Evolutionary conservation across 2,888 invertebrate genomes (phyloP).

Genomic region (Drosophila affinis): DNA sequence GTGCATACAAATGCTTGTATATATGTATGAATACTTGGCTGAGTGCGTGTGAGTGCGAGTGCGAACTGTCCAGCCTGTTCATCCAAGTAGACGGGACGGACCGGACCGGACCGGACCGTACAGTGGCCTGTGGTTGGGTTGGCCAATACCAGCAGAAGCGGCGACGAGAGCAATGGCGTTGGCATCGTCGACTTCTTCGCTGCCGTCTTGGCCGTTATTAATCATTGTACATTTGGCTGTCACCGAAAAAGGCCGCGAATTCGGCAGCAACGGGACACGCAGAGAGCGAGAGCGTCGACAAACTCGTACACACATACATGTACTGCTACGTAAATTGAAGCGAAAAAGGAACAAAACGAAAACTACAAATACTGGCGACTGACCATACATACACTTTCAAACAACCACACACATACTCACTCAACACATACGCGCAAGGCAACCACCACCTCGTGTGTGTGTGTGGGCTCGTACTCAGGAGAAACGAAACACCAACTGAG

Average conservation of each 20-base stretch:
- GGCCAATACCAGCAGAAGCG: conserved; percentile 58
- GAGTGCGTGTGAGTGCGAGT: conserved; percentile 36
- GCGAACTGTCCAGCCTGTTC: conserved; percentile 49
- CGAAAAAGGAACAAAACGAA: conserved; percentile 58
- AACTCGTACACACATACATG: conserved; percentile 29
- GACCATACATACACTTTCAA: conserved; percentile 68
- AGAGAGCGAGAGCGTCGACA: conserved; percentile 44
- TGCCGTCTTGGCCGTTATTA: conserved; percentile 81
- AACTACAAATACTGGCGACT: conserved; percentile 47
- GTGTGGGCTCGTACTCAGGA: conserved; percentile 56
- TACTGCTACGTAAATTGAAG: conserved; percentile 46
- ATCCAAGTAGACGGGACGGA: conserved; percentile 25
- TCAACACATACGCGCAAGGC: conserved; percentile 35
- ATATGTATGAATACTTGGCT: conserved; percentile 46
- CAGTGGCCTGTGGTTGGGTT: conserved; percentile 55
- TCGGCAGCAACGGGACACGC: conserved; percentile 55
- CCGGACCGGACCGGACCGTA: conserved; percentile 39
- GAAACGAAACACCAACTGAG: conserved; percentile 43
- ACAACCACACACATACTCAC: conserved; percentile 27
- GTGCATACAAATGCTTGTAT: conserved; percentile 33
- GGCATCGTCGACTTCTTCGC: conserved; percentile 69
- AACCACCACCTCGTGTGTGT: conserved; percentile 32
- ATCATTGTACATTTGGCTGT: conserved; percentile 84
- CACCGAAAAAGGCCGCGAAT: conserved; percentile 82
- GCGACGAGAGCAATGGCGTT: conserved; percentile 57